Evolutionary conservation across 2,797 vertebrate genomes (phyloP).

Genomic region (Tadarida brasiliensis): DNA sequence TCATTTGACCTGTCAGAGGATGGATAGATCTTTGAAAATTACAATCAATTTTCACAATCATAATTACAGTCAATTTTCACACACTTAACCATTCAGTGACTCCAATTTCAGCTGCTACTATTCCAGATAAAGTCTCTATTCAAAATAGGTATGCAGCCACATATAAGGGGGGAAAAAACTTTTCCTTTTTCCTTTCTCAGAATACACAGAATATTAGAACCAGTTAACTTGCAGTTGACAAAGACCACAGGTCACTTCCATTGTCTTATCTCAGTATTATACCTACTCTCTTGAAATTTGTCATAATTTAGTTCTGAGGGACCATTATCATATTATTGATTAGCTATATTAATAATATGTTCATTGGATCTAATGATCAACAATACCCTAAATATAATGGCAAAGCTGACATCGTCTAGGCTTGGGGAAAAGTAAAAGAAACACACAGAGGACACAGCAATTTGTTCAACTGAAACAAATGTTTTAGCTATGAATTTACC

Average conservation of each 20-base stretch:
- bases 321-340: not conserved
- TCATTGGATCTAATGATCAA: not conserved
- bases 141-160: not conserved
- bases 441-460: not conserved
- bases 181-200: not conserved
- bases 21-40: not conserved
- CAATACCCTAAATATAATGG: not conserved
- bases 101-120: not conserved
- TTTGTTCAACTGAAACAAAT: not conserved
- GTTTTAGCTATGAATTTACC: not conserved
- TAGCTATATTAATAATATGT: not conserved
- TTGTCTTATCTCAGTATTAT: not conserved
- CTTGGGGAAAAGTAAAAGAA: not conserved
- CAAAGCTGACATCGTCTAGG: not conserved
- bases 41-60: not conserved
- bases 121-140: not conserved
- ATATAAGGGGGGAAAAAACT: not conserved
- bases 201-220: not conserved
- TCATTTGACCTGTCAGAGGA: not conserved
- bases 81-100: not conserved
- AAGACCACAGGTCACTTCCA: not conserved
- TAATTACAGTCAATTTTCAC: not conserved
- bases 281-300: not conserved
- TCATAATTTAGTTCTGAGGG: not conserved
- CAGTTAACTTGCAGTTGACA: not conserved